phyloP scores from a whole-genome alignment of 2,797 vertebrate genomes.

The Erethizon dorsatum region DNA sequence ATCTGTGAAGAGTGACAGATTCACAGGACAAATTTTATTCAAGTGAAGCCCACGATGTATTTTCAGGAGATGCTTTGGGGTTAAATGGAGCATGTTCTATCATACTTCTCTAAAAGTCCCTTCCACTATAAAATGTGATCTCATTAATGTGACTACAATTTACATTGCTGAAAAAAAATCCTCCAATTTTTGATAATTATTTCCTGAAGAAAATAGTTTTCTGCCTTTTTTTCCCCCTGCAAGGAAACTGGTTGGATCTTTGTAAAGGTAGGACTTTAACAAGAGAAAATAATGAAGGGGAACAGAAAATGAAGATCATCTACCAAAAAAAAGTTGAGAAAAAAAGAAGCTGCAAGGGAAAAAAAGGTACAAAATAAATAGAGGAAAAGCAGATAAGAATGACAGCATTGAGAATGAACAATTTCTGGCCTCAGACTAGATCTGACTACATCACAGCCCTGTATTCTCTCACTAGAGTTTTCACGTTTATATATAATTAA shows the following conservation, averaged over 20 bases:
- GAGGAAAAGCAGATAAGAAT: conserved; percentile 81
- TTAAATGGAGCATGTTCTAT: conserved; percentile 74
- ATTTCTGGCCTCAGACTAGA: conserved; percentile 86
- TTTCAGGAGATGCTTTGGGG: conserved; percentile 70
- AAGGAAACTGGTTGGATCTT: conserved; percentile 58
- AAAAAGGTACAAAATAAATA: conserved; percentile 72
- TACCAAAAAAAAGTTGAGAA: background rate
- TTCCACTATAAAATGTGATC: conserved; percentile 57
- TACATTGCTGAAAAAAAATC: conserved; percentile 67
- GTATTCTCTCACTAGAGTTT: conserved; percentile 83
- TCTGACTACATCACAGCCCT: conserved; percentile 85
- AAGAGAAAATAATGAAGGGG: conserved; percentile 55
- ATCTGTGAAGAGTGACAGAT: conserved; percentile 84
- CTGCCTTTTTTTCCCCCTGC: background rate
- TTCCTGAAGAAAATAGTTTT: conserved; percentile 77
- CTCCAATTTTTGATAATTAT: conserved; percentile 76
- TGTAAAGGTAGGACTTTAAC: conserved; percentile 64
- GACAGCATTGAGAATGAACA: conserved; percentile 80
- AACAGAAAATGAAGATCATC: conserved; percentile 63
- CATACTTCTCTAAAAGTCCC: conserved; percentile 63
- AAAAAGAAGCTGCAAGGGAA: conserved; percentile 71
- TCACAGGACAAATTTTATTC: conserved; percentile 84
- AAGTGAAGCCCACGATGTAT: conserved; percentile 59
- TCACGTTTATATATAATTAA: conserved; percentile 88
- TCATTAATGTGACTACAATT: conserved; percentile 77